Percentiles rank a stretch among this genome's conserved stretches.
phyloP scores from a whole-genome alignment of 2,113 vertebrate genomes.

The Hemichromis elongatus region DNA sequence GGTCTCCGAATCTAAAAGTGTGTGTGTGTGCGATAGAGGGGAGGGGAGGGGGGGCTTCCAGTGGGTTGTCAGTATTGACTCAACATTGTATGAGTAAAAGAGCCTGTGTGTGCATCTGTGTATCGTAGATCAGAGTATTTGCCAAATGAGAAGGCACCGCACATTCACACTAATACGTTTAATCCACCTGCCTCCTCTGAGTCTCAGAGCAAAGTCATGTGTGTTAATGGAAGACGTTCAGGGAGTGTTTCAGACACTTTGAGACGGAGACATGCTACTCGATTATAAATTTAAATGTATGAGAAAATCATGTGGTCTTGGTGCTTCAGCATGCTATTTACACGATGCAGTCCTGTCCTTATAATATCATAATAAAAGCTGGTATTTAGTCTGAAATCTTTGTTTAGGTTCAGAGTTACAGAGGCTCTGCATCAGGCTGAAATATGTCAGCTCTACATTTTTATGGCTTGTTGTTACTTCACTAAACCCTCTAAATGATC shows the following conservation, averaged over 20 bases:
- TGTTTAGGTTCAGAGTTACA: too few relatives aligned
- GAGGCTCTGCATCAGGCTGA: too few relatives aligned
- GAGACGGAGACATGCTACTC: neutral
- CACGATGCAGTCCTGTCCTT: too few relatives aligned
- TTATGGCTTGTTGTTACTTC: too few relatives aligned
- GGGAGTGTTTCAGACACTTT: neutral
- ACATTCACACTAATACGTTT: conserved; percentile 27
- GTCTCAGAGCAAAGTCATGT: conserved; percentile 21
- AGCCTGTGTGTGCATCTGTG: neutral
- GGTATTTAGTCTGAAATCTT: too few relatives aligned
- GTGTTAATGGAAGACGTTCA: neutral
- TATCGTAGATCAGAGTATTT: conserved; percentile 33
- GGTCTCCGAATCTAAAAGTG: neutral
- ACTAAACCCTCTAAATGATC: too few relatives aligned
- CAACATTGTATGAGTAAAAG: neutral
- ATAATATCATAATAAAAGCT: too few relatives aligned
- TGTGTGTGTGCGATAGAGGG: neutral
- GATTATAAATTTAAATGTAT: neutral
- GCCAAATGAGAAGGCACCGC: conserved; percentile 29
- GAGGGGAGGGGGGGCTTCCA: neutral
- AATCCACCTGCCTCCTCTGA: conserved; percentile 55
- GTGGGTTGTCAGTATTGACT: neutral
- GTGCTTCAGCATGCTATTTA: too few relatives aligned
- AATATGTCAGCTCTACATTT: too few relatives aligned
- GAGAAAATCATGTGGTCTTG: neutral